Base-by-base conservation (phyloP, 2,888 invertebrate genomes). In the Podotricha telesiphe region DNA sequence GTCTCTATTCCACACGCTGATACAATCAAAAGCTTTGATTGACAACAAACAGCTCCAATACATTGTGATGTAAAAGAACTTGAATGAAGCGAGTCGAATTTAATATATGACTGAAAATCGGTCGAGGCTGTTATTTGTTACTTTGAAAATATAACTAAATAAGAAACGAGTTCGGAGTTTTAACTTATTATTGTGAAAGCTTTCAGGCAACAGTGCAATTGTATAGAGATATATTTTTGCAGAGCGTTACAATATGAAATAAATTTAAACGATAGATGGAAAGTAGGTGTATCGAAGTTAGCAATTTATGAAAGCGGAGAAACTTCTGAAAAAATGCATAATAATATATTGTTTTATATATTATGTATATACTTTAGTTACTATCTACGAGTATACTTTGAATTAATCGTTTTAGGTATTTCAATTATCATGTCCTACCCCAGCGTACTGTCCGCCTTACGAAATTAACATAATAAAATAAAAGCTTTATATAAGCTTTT, bases 101-200 rank as follows among this genome's bases (percentile, higher is more conserved):
- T 22, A 59, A 59, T 59, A 59, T 59, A 45, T 28, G n/a, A 59
- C 45, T 11, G 45, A 3, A 59, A 59, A 59, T 59, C 59, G 45
- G 42, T 59, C 59, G 45, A 42, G n/a, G 59, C 22, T 45, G 42
- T 45, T 59, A 20, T 59, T 45, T 59, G 58, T 45, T 59, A 28
- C 22, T 11, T 59, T 59, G 22, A 28, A 45, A 59, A 15, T 28
- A 45, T 59, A 22, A 59, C 45, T 45, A 55, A 55, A 55, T 55
- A 17, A 6, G n/a, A n/a, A n/a, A n/a, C n/a, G 17, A 17, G 17
- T 55, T 55, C 34, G 2, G 17, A 37, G 55, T 19, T 55, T 19
- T 37, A 1, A 37, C 37, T n/a, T 37, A 55, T 37, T 55, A 28
- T 55, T 17, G 13, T 34, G 7, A 28, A 34, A 53, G 53, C 34